Conservation (phyloP, 2,113 vertebrate genomes). For the Amphiprion ocellaris region DNA sequence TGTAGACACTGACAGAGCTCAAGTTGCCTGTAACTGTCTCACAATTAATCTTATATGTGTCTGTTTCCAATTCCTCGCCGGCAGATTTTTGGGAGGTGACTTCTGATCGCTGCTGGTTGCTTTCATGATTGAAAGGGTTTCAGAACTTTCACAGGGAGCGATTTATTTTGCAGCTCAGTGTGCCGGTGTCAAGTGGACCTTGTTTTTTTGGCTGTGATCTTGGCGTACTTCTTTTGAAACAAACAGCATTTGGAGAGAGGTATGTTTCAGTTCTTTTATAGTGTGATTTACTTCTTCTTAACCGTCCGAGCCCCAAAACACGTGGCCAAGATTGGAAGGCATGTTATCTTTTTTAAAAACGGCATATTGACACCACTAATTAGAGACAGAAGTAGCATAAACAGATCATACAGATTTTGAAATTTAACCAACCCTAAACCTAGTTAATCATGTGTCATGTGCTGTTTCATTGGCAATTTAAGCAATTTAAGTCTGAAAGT, state of each 20-base stretch:
- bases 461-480: too few species aligned
- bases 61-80: slow-evolving; percentile 13
- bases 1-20: slow-evolving; percentile 46
- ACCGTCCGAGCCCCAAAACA: too few species aligned
- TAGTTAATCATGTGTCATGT: too few species aligned
- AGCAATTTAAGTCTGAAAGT: too few species aligned
- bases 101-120: slow-evolving; percentile 2
- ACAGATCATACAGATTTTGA: too few species aligned
- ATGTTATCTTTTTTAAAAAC: too few species aligned
- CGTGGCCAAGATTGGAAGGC: too few species aligned
- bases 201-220: not conserved
- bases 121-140: slow-evolving; percentile 22
- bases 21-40: slow-evolving; percentile 23
- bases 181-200: not conserved
- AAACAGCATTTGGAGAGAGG: not conserved
- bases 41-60: slow-evolving; percentile 25
- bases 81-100: slow-evolving; percentile 10
- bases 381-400: too few species aligned
- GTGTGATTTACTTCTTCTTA: not conserved
- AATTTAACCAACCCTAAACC: too few species aligned
- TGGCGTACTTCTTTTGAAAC: not conserved
- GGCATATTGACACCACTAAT: too few species aligned
- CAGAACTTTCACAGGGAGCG: not conserved
- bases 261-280: not conserved
- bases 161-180: not conserved